Conservation (phyloP, 2,888 invertebrate species). For the Zelleria hepariella region DNA sequence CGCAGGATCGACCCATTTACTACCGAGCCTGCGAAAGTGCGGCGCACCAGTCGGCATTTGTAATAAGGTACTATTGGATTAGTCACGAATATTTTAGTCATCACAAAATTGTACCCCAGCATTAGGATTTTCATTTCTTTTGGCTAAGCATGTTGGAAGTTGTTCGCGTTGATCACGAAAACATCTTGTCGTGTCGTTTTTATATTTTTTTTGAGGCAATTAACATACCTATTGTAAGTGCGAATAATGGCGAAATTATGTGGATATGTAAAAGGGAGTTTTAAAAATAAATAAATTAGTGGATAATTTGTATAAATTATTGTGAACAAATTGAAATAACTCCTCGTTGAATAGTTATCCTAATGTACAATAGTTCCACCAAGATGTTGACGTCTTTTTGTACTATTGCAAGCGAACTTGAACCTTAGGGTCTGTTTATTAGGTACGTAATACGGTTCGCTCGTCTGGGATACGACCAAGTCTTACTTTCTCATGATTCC, state of each 20-base stretch:
- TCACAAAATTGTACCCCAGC: slow-evolving; percentile 58
- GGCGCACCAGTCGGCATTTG: background rate
- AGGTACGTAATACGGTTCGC: too few relatives aligned
- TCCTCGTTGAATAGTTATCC: slow-evolving; percentile 51
- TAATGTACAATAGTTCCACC: slow-evolving; percentile 22
- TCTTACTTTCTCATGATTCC: too few relatives aligned
- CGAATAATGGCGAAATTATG: slow-evolving; percentile 29
- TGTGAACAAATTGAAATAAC: slow-evolving; percentile 56
- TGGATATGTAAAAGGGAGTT: slow-evolving; percentile 38
- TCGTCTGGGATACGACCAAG: too few relatives aligned
- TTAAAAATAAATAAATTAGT: slow-evolving; percentile 41
- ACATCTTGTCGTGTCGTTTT: slow-evolving; percentile 66
- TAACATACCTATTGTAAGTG: slow-evolving; percentile 11
- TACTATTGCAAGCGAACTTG: background rate
- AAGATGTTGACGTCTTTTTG: background rate
- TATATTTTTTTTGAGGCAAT: slow-evolving; percentile 63
- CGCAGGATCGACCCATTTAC: background rate
- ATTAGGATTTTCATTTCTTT: slow-evolving; percentile 47
- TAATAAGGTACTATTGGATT: slow-evolving; percentile 48
- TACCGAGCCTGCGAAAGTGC: slow-evolving; percentile 4
- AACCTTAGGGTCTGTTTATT: too few relatives aligned
- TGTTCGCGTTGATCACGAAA: slow-evolving; percentile 38
- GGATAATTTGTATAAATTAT: slow-evolving; percentile 49
- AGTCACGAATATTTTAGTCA: slow-evolving; percentile 58
- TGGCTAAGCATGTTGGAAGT: slow-evolving; percentile 52